Evolutionary conservation across 2,113 vertebrate genomes (phyloP).

Genomic region (Pipa parva): DNA sequence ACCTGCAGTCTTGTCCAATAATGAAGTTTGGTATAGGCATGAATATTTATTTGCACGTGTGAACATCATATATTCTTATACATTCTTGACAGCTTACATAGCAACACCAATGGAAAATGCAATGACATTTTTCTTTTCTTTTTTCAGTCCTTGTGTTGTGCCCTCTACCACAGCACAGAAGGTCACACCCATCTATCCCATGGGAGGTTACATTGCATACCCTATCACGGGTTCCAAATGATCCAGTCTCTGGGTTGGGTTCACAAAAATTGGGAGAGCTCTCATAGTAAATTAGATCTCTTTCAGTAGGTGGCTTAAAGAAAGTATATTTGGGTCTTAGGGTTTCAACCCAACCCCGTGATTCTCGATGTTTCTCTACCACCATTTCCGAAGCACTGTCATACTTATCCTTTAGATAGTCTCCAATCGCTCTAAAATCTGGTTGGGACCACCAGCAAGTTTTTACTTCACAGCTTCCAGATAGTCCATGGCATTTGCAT

Average conservation of each 20-base stretch:
- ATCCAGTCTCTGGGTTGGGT: conserved; percentile 71
- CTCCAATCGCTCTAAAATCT: conserved; percentile 70
- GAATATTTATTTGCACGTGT: conserved; percentile 70
- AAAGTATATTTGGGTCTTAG: conserved; percentile 72
- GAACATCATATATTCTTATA: conserved; percentile 70
- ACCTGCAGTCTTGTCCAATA: conserved; percentile 43
- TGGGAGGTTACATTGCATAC: conserved; percentile 73
- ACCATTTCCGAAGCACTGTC: conserved; percentile 78
- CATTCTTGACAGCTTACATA: conserved; percentile 79
- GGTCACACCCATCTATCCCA: conserved; percentile 74
- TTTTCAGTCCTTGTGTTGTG: conserved; percentile 73
- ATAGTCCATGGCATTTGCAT: conserved; percentile 76
- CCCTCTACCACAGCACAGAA: conserved; percentile 72
- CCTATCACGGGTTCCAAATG: conserved; percentile 71
- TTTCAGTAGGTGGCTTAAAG: conserved; percentile 73
- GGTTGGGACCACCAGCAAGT: conserved; percentile 81
- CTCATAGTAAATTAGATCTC: conserved; percentile 76
- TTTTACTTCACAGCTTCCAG: conserved; percentile 76
- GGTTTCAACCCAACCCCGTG: conserved; percentile 76
- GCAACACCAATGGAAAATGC: conserved; percentile 80
- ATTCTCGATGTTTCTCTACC: conserved; percentile 74
- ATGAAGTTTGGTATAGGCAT: conserved; percentile 29
- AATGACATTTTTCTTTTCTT: conserved; percentile 71
- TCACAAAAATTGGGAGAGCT: conserved; percentile 76
- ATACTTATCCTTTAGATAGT: conserved; percentile 79